phyloP scores from a whole-genome alignment of 2,888 invertebrate species.

The Conchocele bisecta region DNA sequence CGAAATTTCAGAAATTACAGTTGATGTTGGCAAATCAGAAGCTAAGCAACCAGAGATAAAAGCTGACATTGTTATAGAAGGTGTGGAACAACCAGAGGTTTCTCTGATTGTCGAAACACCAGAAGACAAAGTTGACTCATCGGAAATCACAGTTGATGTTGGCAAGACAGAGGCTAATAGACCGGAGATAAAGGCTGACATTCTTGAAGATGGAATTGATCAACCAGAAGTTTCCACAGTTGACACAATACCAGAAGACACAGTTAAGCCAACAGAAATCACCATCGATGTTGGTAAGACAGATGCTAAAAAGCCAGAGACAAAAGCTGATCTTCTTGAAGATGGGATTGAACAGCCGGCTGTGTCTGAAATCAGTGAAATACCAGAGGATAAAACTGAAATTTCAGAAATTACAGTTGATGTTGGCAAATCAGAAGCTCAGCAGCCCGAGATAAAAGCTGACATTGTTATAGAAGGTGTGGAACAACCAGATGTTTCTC shows the following conservation, averaged over 20 bases:
- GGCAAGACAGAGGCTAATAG: constrained; percentile 24
- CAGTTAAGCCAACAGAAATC: no score
- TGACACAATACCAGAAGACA: constrained; percentile 8
- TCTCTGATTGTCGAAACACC: constrained; percentile 30
- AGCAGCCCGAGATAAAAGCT: constrained; percentile 26
- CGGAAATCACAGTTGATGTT: constrained; percentile 22
- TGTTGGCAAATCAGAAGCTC: constrained; percentile 23
- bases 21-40: constrained; percentile 47
- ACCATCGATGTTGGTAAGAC: constrained; percentile 34
- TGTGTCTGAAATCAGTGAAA: constrained; percentile 20
- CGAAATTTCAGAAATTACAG: constrained; percentile 39
- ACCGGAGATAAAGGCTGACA: constrained; percentile 27
- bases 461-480: constrained; percentile 22
- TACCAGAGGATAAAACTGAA: constrained; percentile 33
- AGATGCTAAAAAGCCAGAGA: constrained; percentile 42
- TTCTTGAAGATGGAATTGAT: constrained; percentile 24
- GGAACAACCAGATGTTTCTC: constrained; percentile 31
- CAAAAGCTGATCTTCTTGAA: constrained; percentile 46
- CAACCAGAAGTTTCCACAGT: constrained; percentile 32
- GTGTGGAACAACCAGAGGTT: constrained; percentile 26
- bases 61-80: constrained; percentile 36
- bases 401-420: constrained; percentile 28
- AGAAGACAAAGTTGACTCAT: constrained; percentile 20
- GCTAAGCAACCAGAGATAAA: constrained; percentile 40
- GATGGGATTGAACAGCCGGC: constrained; percentile 26